A percentile compares a stretch with the other conserved stretches of the same genome.
These are phyloP conservation scores for Bambusicola thoracicus DNA, from an alignment of 2,113 vertebrate species.

Conservation along the genomic window DNA sequence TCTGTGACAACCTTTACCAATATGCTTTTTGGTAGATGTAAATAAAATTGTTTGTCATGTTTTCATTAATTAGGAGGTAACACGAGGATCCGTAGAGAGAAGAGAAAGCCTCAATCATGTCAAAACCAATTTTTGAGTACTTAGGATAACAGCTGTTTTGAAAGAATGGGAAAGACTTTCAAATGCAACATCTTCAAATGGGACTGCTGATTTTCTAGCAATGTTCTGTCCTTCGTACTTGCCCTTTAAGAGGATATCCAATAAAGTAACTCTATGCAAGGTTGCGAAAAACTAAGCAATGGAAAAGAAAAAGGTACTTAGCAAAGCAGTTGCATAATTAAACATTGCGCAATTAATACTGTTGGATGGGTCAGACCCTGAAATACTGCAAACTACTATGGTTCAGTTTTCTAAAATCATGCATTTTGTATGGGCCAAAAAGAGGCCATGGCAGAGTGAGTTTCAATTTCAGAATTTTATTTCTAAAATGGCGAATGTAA, in stretches of 20 bases:
- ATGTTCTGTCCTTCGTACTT: neutral
- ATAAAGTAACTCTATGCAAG: neutral
- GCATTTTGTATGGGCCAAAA: neutral
- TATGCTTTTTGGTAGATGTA: neutral
- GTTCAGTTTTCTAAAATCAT: neutral
- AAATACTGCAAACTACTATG: neutral
- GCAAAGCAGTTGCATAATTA: neutral
- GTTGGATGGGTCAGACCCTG: neutral
- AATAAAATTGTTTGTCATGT: neutral
- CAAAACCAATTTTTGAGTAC: neutral
- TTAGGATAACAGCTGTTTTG: neutral
- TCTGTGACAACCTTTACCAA: neutral
- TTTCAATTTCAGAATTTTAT: neutral
- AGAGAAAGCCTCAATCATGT: neutral
- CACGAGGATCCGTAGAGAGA: neutral
- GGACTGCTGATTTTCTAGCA: neutral
- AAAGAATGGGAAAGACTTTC: neutral
- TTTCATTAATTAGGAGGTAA: conserved; percentile 19
- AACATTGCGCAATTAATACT: neutral
- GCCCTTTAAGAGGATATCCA: neutral
- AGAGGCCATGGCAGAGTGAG: neutral
- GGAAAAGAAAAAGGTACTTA: neutral
- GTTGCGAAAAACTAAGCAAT: neutral
- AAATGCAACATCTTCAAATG: neutral
- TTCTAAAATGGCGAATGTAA: neutral